Evolutionary conservation across 2,797 vertebrate species (phyloP), one percentile per base, ranked within the genome.

Genomic region (Argyrosomus regius): DNA sequence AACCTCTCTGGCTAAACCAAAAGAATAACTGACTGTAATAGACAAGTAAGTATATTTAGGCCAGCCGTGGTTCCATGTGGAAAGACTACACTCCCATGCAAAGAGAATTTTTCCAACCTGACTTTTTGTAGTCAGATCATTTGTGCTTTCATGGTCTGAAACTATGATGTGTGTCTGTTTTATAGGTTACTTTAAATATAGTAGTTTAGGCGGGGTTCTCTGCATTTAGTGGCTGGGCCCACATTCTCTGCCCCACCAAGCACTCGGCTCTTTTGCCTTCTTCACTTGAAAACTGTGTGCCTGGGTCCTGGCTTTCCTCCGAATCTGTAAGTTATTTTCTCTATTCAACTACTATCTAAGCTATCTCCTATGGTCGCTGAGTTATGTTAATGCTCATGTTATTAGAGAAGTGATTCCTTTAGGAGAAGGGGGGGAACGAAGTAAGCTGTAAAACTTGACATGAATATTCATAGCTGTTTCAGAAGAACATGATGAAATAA

Each of bases 121-220:
- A 75, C 72, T 80, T 75, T 73, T 85, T 77, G 41, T 82, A 60
- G 73, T 81, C 24, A 18, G 77, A 69, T 74, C 63, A 49, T 70
- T 78, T 62, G 50, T 1, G 28, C 81, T 87, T 85, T 87, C 63
- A 82, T 75, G 77, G 80, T 78, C 62, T 88, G 80, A 73, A 85
- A 83, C 64, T 61, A 67, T 74, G 84, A 75, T 70, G 76, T 39
- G 54, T 22, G 82, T 66, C 85, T 88, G 83, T 87, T 94, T 94
- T 90, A 90, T 89, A 84, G 59, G 79, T 89, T 81, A 77, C 80
- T 92, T 95, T 91, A 95, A 95, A 95, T 94, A 93, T 93, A 90
- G 87, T 28, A 58, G 84, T 92, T 93, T 95, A 95, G 96, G 95
- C 95, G 95, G 94, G 94, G 95, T 95, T 93, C 87, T 50, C 84